Percentiles rank a stretch among this genome's conserved stretches.
Conservation (phyloP, 1,140 invertebrate species). For the Reticulitermes speratus region DNA sequence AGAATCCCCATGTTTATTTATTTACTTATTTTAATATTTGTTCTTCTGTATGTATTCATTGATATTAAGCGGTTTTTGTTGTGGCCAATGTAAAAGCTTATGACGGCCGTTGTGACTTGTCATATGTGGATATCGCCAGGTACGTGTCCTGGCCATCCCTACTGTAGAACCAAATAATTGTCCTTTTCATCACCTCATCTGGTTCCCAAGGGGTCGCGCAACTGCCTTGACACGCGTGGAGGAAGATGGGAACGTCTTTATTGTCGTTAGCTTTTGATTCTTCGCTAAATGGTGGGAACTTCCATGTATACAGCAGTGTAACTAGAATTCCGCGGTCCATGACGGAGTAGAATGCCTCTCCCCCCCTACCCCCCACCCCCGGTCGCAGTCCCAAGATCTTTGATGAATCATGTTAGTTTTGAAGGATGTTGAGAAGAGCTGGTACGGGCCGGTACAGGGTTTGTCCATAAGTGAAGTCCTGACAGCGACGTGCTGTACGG, state of each 20-base stretch:
- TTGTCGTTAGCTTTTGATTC: not conserved
- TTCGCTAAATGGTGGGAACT: not conserved
- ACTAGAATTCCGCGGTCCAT: not conserved
- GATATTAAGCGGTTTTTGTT: no score
- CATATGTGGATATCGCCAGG: no score
- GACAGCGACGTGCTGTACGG: not conserved
- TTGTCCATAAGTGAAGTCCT: not conserved
- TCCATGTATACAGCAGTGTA: not conserved
- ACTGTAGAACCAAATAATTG: not conserved
- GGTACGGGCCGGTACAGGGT: not conserved
- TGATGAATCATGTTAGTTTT: not conserved
- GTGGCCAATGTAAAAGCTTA: no score
- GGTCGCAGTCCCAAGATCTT: not conserved
- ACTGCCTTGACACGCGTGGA: not conserved
- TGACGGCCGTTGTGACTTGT: not conserved
- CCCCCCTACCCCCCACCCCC: not conserved
- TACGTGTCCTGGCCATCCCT: no score
- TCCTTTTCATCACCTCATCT: not conserved
- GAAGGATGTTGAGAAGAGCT: not conserved
- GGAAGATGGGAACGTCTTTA: not conserved
- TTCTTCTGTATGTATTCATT: no score
- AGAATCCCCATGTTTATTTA: no score
- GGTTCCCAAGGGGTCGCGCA: not conserved
- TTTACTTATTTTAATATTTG: no score
- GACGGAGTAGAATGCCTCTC: not conserved